Conservation (phyloP, 2,888 invertebrate species). For the Meta bourneti region DNA sequence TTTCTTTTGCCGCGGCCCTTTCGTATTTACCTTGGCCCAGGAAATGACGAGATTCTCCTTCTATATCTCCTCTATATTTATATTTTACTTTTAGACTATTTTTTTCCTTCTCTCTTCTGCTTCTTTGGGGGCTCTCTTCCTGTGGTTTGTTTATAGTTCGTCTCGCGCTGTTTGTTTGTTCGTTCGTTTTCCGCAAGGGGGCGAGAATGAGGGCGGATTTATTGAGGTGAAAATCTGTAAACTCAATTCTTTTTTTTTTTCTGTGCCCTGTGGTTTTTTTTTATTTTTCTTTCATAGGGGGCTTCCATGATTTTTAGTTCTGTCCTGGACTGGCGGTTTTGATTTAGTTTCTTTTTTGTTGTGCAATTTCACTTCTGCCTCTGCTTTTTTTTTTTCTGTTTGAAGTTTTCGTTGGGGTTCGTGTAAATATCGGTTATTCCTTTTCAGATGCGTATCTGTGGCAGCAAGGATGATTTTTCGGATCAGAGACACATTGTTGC, state of each 20-base stretch:
- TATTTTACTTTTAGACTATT: neutral
- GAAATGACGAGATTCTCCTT: conserved; percentile 21
- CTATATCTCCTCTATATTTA: neutral
- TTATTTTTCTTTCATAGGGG: neutral
- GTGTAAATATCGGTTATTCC: neutral
- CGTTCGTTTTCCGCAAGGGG: neutral
- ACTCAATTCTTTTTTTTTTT: conserved; percentile 56
- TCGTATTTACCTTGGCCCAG: conserved; percentile 48
- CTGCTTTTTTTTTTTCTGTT: neutral
- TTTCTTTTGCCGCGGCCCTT: conserved; percentile 53
- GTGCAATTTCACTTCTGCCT: conserved; percentile 10
- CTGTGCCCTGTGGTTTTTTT: conserved; percentile 1
- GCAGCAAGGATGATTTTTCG: conserved; percentile 1
- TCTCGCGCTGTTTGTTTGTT: conserved; percentile 30
- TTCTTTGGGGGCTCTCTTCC: neutral
- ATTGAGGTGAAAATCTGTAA: conserved; percentile 74
- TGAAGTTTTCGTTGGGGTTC: neutral
- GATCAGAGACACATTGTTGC: conserved; percentile 5
- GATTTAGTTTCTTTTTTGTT: conserved; percentile 1
- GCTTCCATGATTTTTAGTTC: conserved; percentile 12
- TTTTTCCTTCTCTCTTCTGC: conserved; percentile 27
- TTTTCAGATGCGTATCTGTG: neutral
- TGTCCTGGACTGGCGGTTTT: neutral
- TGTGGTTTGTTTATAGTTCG: conserved; percentile 63
- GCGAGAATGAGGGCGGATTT: conserved; percentile 63